Base-by-base conservation (phyloP, 2,113 vertebrate species). In the Agapornis roseicollis region DNA sequence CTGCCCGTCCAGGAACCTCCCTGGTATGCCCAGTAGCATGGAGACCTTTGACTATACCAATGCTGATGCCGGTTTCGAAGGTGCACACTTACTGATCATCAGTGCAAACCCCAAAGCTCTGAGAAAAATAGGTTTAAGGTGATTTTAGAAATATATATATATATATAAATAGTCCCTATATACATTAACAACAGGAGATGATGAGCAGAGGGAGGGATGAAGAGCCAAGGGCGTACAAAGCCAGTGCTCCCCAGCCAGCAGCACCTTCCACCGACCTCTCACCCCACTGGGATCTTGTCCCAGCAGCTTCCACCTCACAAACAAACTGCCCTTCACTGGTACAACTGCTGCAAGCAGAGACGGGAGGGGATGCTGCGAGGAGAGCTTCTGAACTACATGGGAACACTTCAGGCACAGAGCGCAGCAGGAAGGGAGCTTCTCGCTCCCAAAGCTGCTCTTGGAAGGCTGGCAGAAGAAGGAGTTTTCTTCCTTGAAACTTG, bases 111-210 rank as follows among this genome's bases (percentile, higher is more conserved):
- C 56, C 56, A 58, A 58, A 58, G 56, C 33, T 24, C 56, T 29
- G 41, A 82, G 76, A 39, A 88, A 64, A 92, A 64, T 0, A 19
- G 76, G 66, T 49, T 85, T 61, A 4, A 14, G 71, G 68, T 2
- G 17, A 52, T 53, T 64, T 71, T 71, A 88, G 70, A 90, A 92
- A 89, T 52, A 55, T 55, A 73, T 71, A 37, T 53, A 65, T 71
- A 37, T 47, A 37, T 39, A 88, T 50, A 86, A 91, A 88, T 60
- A 85, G 74, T 29, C 66, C 88, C 93, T 82, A 76, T 79, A 22
- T 90, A 80, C 84, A 80, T 16, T 5, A 64, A 53, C 25, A 3
- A 4, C 37, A 2, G 80, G 19, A 20, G 73, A 35, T 2, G 70
- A 42, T 5, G 76, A 70, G 80, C 0, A 1, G 6, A 13, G 68